These are phyloP conservation scores for Cataglyphis hispanica DNA, from an alignment of 1,140 invertebrate species.

Conservation along the genomic window DNA sequence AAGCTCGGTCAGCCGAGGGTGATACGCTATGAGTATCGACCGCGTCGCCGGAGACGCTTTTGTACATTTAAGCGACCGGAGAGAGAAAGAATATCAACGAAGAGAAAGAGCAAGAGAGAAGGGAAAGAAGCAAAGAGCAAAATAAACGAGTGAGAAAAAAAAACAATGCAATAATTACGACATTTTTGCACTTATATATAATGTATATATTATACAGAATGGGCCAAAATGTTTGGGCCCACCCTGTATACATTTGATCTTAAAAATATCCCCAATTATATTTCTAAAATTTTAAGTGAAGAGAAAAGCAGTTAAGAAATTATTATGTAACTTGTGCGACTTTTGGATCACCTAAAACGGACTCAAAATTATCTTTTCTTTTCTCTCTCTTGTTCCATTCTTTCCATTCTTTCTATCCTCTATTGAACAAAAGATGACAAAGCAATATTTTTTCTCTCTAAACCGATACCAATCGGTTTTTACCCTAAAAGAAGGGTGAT, in stretches of 20 bases:
- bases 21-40: conserved; percentile 82
- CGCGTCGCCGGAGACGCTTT: conserved; percentile 79
- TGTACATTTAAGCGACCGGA: conserved; percentile 70
- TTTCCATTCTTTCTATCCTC: background rate
- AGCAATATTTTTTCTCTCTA: background rate
- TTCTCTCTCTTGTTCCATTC: background rate
- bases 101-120: conserved; percentile 3
- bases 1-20: conserved; percentile 73
- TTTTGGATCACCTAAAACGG: background rate
- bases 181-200: background rate
- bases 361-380: background rate
- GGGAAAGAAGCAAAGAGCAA: conserved; percentile 11
- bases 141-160: background rate
- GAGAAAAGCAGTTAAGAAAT: background rate
- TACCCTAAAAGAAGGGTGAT: conserved; percentile 20
- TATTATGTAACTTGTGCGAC: background rate
- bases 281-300: background rate
- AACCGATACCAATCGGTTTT: conserved; percentile 44
- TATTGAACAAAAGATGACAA: background rate
- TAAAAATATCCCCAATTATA: conserved; percentile 4
- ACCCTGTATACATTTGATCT: too few relatives aligned
- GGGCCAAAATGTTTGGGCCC: too few relatives aligned
- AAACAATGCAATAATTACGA: background rate
- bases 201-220: too few relatives aligned
- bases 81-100: conserved; percentile 18